Percentiles rank a stretch among this genome's conserved stretches.
phyloP scores from a whole-genome alignment of 2,888 invertebrate genomes.

The Eristalinus sepulchralis region DNA sequence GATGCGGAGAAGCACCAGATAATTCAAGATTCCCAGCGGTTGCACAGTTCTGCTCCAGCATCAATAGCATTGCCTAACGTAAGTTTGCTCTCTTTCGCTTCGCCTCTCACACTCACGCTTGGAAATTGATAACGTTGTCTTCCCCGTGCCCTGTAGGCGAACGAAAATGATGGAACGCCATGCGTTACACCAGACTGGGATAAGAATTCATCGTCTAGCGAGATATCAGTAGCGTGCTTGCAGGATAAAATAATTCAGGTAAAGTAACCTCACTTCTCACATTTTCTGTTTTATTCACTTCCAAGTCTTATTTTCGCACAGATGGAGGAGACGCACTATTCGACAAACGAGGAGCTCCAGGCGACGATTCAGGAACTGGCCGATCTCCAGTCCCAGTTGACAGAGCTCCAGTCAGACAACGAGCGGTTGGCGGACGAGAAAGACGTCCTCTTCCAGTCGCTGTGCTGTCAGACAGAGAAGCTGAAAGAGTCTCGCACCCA shows the following conservation, averaged over 20 bases:
- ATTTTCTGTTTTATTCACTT: background rate
- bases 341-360: conserved; percentile 95
- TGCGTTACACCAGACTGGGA: conserved; percentile 94
- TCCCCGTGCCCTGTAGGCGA: conserved; percentile 63
- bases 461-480: conserved; percentile 95
- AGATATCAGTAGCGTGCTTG: conserved; percentile 94
- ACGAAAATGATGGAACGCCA: conserved; percentile 85
- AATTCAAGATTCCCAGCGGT: conserved; percentile 86
- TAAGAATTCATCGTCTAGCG: conserved; percentile 94
- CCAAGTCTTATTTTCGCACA: conserved; percentile 58
- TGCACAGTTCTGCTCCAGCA: conserved; percentile 91
- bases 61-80: conserved; percentile 84
- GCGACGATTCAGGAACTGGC: conserved; percentile 96
- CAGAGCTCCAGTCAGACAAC: conserved; percentile 93
- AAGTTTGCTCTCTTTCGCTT: conserved; percentile 67
- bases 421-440: conserved; percentile 94
- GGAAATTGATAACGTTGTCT: background rate
- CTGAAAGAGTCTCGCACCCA: conserved; percentile 91
- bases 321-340: conserved; percentile 83
- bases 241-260: conserved; percentile 95
- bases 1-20: conserved; percentile 92
- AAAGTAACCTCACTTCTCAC: background rate
- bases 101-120: background rate
- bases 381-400: conserved; percentile 92
- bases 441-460: conserved; percentile 92